These are phyloP conservation scores for Dicrurus megarhynchus DNA, from an alignment of 2,113 vertebrate genomes.

Conservation along the genomic window DNA sequence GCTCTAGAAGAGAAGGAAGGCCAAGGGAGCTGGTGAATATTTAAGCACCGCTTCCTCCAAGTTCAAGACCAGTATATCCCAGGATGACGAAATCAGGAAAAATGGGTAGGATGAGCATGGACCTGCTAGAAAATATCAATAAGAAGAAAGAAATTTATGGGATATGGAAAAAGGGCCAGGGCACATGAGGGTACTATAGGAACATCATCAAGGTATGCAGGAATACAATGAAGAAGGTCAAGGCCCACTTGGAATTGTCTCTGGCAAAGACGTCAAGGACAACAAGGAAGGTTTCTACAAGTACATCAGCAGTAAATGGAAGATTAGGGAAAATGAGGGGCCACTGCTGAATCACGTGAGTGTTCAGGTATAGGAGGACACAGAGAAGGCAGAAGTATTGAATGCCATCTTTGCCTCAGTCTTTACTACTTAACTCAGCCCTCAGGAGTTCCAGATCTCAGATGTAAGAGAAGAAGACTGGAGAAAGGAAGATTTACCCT, in stretches of 20 bases:
- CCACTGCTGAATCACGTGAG: fast-evolving
- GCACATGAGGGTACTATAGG: background rate
- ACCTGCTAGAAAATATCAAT: background rate
- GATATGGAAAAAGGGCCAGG: background rate
- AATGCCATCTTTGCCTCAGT: background rate
- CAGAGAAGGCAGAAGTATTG: background rate
- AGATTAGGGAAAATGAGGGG: background rate
- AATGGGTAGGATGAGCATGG: background rate
- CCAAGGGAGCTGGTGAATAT: background rate
- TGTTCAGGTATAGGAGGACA: background rate
- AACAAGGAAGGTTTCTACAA: background rate
- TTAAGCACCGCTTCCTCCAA: background rate
- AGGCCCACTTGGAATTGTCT: background rate
- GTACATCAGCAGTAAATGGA: background rate
- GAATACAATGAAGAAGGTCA: background rate
- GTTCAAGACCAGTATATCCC: background rate
- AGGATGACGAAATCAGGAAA: background rate
- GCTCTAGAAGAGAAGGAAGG: background rate
- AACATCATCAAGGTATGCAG: background rate
- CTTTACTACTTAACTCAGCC: background rate
- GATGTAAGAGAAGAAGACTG: background rate
- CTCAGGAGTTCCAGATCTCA: background rate
- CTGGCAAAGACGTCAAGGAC: background rate
- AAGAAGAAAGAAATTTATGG: background rate
- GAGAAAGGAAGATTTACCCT: background rate